Evolutionary conservation across 2,797 vertebrate species (phyloP).

Genomic region (Carapus acus): DNA sequence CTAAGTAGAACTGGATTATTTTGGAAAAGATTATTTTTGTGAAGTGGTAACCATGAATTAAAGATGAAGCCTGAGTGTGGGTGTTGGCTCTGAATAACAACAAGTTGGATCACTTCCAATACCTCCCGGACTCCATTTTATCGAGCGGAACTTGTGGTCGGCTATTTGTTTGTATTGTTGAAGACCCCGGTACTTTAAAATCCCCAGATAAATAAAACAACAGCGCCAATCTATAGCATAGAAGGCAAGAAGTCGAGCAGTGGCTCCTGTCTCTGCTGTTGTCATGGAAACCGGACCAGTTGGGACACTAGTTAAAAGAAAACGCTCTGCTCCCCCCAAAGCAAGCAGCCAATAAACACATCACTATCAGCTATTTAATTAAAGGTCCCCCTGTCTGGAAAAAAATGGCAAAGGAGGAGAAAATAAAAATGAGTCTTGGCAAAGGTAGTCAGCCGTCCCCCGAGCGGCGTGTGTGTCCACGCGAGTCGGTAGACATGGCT

Average conservation of each 20-base stretch:
- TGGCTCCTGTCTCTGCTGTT: slow-evolving; percentile 37
- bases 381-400: too few relatives aligned
- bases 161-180: slow-evolving; percentile 20
- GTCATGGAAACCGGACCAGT: slow-evolving; percentile 54
- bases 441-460: neutral
- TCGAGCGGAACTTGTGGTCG: slow-evolving; percentile 15
- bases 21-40: slow-evolving; percentile 32
- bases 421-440: slow-evolving; percentile 9
- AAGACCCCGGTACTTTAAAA: slow-evolving; percentile 7
- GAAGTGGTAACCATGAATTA: slow-evolving; percentile 57
- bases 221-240: slow-evolving; percentile 32
- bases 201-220: slow-evolving; percentile 28
- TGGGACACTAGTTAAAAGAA: slow-evolving; percentile 14
- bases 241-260: slow-evolving; percentile 35
- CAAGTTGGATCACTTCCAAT: slow-evolving; percentile 31
- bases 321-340: slow-evolving; percentile 12
- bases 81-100: slow-evolving; percentile 48
- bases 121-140: slow-evolving; percentile 18
- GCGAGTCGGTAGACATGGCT: slow-evolving; percentile 4
- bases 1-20: slow-evolving; percentile 44
- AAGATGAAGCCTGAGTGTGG: slow-evolving; percentile 51
- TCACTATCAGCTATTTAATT: slow-evolving; percentile 32
- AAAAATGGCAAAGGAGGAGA: neutral
- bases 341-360: slow-evolving; percentile 19
- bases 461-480: neutral